Percentiles rank a stretch among this genome's conserved stretches.
Evolutionary conservation across 2,797 vertebrate species (phyloP).

Genomic region (Pipistrellus nathusii): DNA sequence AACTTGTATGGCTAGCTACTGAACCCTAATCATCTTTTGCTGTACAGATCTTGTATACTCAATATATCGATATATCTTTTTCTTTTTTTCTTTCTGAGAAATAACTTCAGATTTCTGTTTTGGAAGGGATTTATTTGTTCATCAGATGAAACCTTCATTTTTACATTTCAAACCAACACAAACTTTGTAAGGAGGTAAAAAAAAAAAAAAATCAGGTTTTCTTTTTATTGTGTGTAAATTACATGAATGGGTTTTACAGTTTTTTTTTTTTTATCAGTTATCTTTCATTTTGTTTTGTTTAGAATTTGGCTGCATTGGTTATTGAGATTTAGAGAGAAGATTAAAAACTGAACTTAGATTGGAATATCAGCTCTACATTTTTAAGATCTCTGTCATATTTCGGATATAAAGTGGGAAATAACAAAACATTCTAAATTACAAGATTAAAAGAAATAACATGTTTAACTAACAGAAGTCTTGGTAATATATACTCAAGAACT

Average conservation of each 20-base stretch:
- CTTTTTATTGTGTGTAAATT: not conserved
- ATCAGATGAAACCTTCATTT: not conserved
- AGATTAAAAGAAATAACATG: not conserved
- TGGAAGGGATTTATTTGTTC: not conserved
- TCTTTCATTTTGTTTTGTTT: constrained; percentile 33
- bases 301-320: constrained; percentile 31
- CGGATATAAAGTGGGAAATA: not conserved
- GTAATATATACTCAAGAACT: not conserved
- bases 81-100: not conserved
- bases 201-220: constrained; percentile 7
- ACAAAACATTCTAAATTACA: constrained; percentile 14
- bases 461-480: not conserved
- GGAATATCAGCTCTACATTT: not conserved
- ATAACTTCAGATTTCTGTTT: not conserved
- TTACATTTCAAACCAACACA: not conserved
- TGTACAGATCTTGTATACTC: not conserved
- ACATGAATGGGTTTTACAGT: not conserved
- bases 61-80: not conserved
- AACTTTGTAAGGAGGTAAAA: not conserved
- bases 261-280: not conserved
- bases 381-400: not conserved
- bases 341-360: constrained; percentile 15
- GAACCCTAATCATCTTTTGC: not conserved
- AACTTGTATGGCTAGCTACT: not conserved
- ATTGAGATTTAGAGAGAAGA: not conserved